Evolutionary conservation across 2,113 vertebrate genomes (phyloP), one percentile per base, ranked within the genome.

Genomic region (Rhea americana): DNA sequence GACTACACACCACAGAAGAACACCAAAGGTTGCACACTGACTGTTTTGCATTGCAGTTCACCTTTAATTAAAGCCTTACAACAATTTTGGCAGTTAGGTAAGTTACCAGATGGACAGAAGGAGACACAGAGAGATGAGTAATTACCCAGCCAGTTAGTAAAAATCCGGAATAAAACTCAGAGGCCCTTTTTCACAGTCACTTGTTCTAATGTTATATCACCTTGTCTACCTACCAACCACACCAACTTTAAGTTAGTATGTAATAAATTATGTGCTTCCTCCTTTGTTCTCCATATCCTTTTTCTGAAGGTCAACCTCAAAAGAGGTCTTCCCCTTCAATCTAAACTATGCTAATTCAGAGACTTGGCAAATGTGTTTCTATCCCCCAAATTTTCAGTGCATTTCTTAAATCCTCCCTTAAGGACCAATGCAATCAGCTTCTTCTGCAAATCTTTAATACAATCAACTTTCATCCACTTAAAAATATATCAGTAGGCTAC

Each of bases 111-210:
- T 94, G 94, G 96, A 85, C 88, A 96, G 88, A 94, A 94, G 85
- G 88, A 96, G 66, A 95, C 94, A 62, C 88, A 96, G 95, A 94
- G 91, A 95, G 94, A 96, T 96, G 93, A 95, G 91, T 94, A 94
- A 96, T 96, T 96, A 96, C 94, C 82, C 77, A 96, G 90, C 77
- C 91, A 91, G 91, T 91, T 93, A 94, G 93, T 84, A 94, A 88
- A 91, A 95, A 95, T 59, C 93, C 94, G 95, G 91, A 96, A 82
- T 91, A 95, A 95, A 91, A 90, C 90, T 82, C 93, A 95, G 66
- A 96, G 88, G 85, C 85, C 59, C 82, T 67, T 79, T 96, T 95
- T 94, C 95, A 93, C 77, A 37, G 47, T 50, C 22, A 70, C 94
- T 94, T 90, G 80, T 88, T 94, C 62, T 93, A 65, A 93, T 32